Conservation (phyloP, 2,797 vertebrate species). For the Gambusia yucatana region DNA sequence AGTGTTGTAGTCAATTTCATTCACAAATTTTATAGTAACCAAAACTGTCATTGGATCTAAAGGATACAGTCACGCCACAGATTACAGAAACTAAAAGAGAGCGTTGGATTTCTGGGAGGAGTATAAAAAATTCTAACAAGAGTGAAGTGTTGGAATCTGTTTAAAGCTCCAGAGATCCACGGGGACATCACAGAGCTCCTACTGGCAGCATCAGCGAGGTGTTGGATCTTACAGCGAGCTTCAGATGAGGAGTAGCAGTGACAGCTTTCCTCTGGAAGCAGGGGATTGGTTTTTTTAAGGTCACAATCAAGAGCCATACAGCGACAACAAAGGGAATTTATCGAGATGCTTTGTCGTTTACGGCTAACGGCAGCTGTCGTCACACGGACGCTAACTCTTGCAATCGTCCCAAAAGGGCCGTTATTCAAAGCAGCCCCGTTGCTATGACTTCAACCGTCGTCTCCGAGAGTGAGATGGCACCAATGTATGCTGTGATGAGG, state of each 20-base stretch:
- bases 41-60: conserved; percentile 3
- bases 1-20: background rate
- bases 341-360: conserved; percentile 7
- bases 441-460: conserved; percentile 10
- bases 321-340: background rate
- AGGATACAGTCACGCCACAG: background rate
- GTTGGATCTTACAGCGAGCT: background rate
- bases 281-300: conserved; percentile 7
- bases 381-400: background rate
- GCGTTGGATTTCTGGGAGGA: conserved; percentile 1
- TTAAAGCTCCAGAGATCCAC: conserved; percentile 6
- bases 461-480: conserved; percentile 1
- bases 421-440: conserved; percentile 8
- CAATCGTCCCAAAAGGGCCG: conserved; percentile 1
- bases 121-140: background rate
- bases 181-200: conserved; percentile 7
- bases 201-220: conserved; percentile 5
- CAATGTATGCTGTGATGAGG: background rate
- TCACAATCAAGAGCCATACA: conserved; percentile 11
- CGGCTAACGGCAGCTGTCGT: background rate
- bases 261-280: background rate
- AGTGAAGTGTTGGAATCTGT: conserved; percentile 11
- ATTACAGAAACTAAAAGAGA: conserved; percentile 8
- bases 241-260: conserved; percentile 6
- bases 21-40: background rate